phyloP scores from a whole-genome alignment of 2,797 vertebrate species.

The Eupleurogrammus muticus region DNA sequence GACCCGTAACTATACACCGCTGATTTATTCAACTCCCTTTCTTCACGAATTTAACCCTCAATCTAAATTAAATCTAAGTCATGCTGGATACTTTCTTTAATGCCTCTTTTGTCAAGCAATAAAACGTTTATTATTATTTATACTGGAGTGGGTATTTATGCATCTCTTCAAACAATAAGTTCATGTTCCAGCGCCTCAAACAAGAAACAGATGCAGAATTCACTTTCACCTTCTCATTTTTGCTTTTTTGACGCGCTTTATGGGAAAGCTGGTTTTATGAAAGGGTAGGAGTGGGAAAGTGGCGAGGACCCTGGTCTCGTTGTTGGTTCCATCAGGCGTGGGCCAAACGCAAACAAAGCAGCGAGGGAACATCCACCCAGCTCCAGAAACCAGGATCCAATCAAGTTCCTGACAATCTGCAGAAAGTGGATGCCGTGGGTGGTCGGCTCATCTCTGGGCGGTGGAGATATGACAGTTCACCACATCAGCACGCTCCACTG shows the following conservation, averaged over 20 bases:
- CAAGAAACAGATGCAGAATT: slow-evolving; percentile 22
- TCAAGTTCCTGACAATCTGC: background rate
- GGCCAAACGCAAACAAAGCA: slow-evolving; percentile 34
- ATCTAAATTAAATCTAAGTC: background rate
- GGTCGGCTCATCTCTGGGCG: background rate
- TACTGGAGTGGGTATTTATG: background rate
- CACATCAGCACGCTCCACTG: background rate
- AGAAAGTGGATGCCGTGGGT: background rate
- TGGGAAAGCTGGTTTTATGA: slow-evolving; percentile 41
- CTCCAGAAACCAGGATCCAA: background rate
- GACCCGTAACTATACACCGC: too few species aligned
- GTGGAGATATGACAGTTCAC: background rate
- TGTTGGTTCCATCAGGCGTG: slow-evolving; percentile 30
- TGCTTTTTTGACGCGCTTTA: slow-evolving; percentile 29
- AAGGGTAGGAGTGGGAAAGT: slow-evolving; percentile 68
- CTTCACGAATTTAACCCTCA: background rate
- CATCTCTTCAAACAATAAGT: background rate
- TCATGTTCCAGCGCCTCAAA: slow-evolving; percentile 2
- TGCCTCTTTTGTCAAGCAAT: background rate
- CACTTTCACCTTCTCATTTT: slow-evolving; percentile 28
- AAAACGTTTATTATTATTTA: background rate
- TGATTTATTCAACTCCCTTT: background rate
- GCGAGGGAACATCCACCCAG: background rate
- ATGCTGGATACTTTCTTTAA: background rate
- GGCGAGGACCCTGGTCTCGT: slow-evolving; percentile 25